Base-by-base conservation (phyloP, 2,888 invertebrate genomes). In the Nemapogon koenigi region DNA sequence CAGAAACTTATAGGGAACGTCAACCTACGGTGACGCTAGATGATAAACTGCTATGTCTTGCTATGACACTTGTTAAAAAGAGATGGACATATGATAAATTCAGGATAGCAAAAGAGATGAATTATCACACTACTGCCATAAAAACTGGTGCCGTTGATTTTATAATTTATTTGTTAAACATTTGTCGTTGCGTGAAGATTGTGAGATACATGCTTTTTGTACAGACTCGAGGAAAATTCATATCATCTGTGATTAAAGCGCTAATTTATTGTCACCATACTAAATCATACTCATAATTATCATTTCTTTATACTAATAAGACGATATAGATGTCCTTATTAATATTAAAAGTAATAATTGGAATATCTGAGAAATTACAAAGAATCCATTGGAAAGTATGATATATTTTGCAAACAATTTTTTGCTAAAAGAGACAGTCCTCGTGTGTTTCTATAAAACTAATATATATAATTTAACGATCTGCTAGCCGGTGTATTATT, bases 151-250 rank as follows among this genome's bases (percentile, higher is more conserved):
- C 63, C 62, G 73, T 75, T 76, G 76, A 75, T 76, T 76, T 75
- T 64, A 75, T 76, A 78, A 78, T 78, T 78, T 78, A 78, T 78
- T 73, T 76, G 76, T 76, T 68, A 75, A 75, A 75, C 72, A 76
- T 78, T 76, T 75, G 76, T 76, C 76, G 76, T 75, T 66, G 69
- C 78, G 72, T 76, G 76, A 76, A 76, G 76, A 76, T 75, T 66
- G 59, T 57, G 63, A 56, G 73, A 76, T 75, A 76, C 73, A 71
- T 66, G 68, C 70, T 73, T 75, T 76, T 75, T 75, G 71, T 68
- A 56, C 60, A 49, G 61, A 62, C 56, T 50, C 49, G 62, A 64
- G 64, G 65, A 62, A 66, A 63, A 72, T 67, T 64, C 65, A 63
- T 67, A 69, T 73, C 71, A 68, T 61, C 71, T 72, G 72, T 75